phyloP scores from a whole-genome alignment of 2,113 vertebrate genomes.

The Leptosomus discolor region DNA sequence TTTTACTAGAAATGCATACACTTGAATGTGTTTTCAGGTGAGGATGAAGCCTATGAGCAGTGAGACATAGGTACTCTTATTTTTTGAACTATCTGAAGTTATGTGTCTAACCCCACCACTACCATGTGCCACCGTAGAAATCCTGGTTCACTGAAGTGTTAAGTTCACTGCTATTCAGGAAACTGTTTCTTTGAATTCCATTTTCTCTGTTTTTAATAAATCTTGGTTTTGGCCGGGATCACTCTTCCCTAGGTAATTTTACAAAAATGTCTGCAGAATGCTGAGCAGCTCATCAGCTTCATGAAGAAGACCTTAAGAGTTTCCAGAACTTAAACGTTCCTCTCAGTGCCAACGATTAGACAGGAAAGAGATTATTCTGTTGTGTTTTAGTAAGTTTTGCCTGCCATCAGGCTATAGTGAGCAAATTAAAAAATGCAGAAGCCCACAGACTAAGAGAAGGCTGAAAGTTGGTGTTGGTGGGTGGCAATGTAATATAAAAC shows the following conservation, averaged over 20 bases:
- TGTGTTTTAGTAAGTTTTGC: neutral
- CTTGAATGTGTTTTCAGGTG: neutral
- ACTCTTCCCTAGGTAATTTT: constrained; percentile 51
- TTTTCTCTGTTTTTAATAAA: constrained; percentile 54
- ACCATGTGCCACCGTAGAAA: neutral
- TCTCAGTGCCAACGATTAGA: neutral
- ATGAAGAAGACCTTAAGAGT: constrained; percentile 34
- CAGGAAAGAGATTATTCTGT: neutral
- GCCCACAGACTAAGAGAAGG: neutral
- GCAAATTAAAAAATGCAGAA: neutral
- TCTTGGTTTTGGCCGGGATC: constrained; percentile 27
- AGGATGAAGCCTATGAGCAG: neutral
- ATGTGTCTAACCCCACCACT: neutral
- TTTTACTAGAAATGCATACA: neutral
- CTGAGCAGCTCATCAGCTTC: neutral
- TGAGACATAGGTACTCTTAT: neutral
- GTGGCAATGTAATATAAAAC: neutral
- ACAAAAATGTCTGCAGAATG: constrained; percentile 27
- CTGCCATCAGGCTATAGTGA: neutral
- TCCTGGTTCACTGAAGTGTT: neutral
- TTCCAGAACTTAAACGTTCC: neutral
- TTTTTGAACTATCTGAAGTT: neutral
- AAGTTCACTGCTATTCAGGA: constrained; percentile 39
- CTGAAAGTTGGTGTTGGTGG: neutral
- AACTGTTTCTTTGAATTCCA: constrained; percentile 11